Base-by-base conservation (phyloP, 2,888 invertebrate genomes). In the Microctonus aethiopoides region DNA sequence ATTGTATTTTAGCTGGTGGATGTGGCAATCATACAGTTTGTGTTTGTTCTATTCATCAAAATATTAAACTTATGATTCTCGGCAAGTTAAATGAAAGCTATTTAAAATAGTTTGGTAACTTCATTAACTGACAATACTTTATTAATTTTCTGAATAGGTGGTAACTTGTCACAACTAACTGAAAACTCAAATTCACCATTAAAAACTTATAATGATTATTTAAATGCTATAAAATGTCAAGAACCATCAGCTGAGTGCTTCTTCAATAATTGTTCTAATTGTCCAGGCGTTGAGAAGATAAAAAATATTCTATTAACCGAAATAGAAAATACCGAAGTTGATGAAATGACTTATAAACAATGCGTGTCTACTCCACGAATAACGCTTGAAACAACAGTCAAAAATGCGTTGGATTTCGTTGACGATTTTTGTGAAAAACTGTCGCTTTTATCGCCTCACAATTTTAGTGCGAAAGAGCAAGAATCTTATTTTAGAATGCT, bases 341-440 rank as follows among this genome's bases (percentile, higher is more conserved):
- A 70, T 60, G 56, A 65, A 67, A 60, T 72, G 2, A 6, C n/a
- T 57, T 70, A 68, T 52, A 65, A 72, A 56, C 72, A 69, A 67
- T 70, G 72, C 68, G 64, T 72, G 2, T 67, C 68, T 36, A 72
- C 63, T 39, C 70, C 65, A 34, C 67, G 65, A 63, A 39, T 36
- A 51, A 65, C 67, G 13, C 68, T 68, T 54, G 68, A 62, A 68
- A 70, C 65, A 20, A 69, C 59, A 13, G 65, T 71, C 34, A 63
- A 71, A 34, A 60, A 20, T 60, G 24, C 41, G 11, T 22, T 5
- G n/a, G 68, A 73, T 57, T 73, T 71, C 46, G 66, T 67, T 61
- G 69, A 73, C 56, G 67, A 71, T 20, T 69, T 73, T 32, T 41
- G 71, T 69, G 67, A 70, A 46, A 71, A 71, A 67, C 16, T 68